phyloP scores from a whole-genome alignment of 2,113 vertebrate genomes.

The Synchiropus splendidus region DNA sequence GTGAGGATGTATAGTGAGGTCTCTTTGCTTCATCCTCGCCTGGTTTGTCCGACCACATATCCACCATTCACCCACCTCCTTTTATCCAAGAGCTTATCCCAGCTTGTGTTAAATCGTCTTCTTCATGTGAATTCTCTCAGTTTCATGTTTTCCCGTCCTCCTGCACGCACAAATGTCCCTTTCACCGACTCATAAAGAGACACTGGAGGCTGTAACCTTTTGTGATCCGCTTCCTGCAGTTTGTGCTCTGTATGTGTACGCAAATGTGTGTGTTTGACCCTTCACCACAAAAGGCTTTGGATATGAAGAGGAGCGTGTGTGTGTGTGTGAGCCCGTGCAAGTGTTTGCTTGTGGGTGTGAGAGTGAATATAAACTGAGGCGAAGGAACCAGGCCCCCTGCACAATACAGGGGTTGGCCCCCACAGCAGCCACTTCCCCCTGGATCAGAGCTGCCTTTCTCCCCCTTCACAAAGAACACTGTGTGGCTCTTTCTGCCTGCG shows the following conservation, averaged over 20 bases:
- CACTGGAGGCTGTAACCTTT: constrained; percentile 41
- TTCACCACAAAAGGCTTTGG: constrained; percentile 34
- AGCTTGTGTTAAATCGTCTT: too few relatives aligned
- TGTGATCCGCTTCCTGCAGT: constrained; percentile 48
- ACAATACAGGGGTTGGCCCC: constrained; percentile 59
- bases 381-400: constrained; percentile 49
- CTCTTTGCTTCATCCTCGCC: neutral
- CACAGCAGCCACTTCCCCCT: constrained; percentile 60
- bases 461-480: constrained; percentile 64
- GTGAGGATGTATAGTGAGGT: too few relatives aligned
- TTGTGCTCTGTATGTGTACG: constrained; percentile 10
- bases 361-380: constrained; percentile 51
- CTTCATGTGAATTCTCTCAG: constrained; percentile 7
- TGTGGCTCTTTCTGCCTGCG: constrained; percentile 55
- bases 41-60: too few relatives aligned
- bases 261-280: constrained; percentile 41
- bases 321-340: constrained; percentile 7
- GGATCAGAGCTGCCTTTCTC: constrained; percentile 68
- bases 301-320: constrained; percentile 35
- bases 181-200: constrained; percentile 47
- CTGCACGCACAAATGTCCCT: constrained; percentile 36
- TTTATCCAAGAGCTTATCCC: too few relatives aligned
- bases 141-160: constrained; percentile 18
- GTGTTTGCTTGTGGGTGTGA: constrained; percentile 23
- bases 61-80: too few relatives aligned